phyloP scores from a whole-genome alignment of 2,797 vertebrate species.

The Dryobates pubescens region DNA sequence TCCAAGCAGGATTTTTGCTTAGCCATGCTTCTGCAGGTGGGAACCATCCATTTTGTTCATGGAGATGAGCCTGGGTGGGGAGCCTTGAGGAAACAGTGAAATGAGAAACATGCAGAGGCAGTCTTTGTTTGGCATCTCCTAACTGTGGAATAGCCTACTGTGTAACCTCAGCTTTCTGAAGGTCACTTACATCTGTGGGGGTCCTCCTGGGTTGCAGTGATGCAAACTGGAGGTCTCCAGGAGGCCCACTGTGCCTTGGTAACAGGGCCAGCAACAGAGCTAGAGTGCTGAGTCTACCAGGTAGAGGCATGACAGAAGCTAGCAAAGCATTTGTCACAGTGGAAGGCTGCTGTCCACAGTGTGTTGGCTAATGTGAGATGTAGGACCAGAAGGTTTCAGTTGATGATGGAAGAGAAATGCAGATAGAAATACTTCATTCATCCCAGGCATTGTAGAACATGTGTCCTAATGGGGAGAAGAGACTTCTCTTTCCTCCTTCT shows the following conservation, averaged over 20 bases:
- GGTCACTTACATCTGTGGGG: not conserved
- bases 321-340: not conserved
- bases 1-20: not conserved
- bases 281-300: accelerated
- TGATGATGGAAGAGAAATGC: not conserved
- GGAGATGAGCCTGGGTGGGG: not conserved
- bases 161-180: not conserved
- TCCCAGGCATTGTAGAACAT: not conserved
- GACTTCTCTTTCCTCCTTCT: not conserved
- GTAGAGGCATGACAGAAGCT: not conserved
- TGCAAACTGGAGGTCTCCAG: not conserved
- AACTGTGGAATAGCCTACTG: accelerated
- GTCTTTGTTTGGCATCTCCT: accelerated
- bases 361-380: accelerated
- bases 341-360: not conserved
- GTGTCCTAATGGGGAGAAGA: not conserved
- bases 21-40: not conserved
- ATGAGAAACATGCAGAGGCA: not conserved
- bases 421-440: not conserved
- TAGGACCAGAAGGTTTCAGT: not conserved
- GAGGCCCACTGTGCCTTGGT: not conserved
- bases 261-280: not conserved
- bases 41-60: not conserved
- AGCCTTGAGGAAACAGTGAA: not conserved
- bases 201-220: not conserved